Evolutionary conservation across 2,113 vertebrate species (phyloP), one percentile per base, ranked within the genome.

Genomic region (Pycnonotus jocosus): DNA sequence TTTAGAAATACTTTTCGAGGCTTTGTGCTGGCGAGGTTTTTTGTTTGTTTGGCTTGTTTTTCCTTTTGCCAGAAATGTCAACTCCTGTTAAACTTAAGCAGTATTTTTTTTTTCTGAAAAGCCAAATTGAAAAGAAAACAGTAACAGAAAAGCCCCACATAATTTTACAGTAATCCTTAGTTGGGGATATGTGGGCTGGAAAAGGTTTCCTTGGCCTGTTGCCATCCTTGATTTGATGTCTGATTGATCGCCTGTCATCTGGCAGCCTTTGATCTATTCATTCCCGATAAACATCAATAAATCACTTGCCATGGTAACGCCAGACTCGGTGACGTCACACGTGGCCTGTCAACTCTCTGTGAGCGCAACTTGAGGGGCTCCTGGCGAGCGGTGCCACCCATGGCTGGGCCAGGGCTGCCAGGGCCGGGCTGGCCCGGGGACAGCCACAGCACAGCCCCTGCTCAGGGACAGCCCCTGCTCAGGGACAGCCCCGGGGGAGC

Each of bases 271-370:
- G 99, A 99, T 99, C 99, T 99, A 99, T 99, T 99, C 98, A 98
- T 99, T 99, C 98, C 98, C 98, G 98, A 99, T 99, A 99, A 99
- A 98, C 99, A 98, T 99, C 99, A 98, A 99, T 99, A 99, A 99
- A 99, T 99, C 98, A 99, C 97, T 98, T 91, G 97, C 97, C 96
- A 96, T 98, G 97, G 98, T 98, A 98, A 98, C 98, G 97, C 98
- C 96, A 96, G 98, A 93, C 97, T 98, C 97, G 71, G 96, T 99
- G 98, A 99, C 98, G 98, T 99, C 99, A 99, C 96, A 81, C 95
- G 97, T 97, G 98, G 98, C 97, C 98, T 98, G 98, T 98, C 97
- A 98, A 96, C 97, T 95, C 98, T 96, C 97, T 95, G 97, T 96
- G 95, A 97, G 98, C 82, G 82, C 97, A 96, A 97, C 96, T 97